Conservation (phyloP, 2,113 vertebrate genomes). For the Stegostoma tigrinum region DNA sequence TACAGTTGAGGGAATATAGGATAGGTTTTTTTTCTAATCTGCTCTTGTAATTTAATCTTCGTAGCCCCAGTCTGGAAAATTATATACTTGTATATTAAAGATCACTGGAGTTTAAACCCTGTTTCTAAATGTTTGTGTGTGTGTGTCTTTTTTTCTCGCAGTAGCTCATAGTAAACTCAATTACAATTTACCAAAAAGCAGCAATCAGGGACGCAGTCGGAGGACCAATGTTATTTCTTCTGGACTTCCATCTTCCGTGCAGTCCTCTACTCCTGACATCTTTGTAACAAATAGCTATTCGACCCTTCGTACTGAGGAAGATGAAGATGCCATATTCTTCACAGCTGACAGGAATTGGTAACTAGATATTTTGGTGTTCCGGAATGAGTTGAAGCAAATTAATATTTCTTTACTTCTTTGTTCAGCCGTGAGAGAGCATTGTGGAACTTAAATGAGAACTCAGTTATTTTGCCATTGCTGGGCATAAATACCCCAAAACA, state of each 20-base stretch:
- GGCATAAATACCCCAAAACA: background rate
- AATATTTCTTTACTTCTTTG: background rate
- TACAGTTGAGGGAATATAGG: background rate
- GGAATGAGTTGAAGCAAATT: background rate
- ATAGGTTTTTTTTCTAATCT: background rate
- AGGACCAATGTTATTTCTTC: conserved; percentile 58
- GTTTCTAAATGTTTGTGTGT: background rate
- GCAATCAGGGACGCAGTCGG: conserved; percentile 85
- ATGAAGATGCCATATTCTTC: conserved; percentile 87
- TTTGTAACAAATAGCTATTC: conserved; percentile 85
- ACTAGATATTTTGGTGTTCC: conserved; percentile 25
- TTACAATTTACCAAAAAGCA: conserved; percentile 68
- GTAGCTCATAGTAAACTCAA: background rate
- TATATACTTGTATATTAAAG: background rate
- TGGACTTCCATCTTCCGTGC: conserved; percentile 51
- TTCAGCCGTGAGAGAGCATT: background rate
- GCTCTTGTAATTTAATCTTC: background rate
- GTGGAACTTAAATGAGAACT: background rate
- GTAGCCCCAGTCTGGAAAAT: background rate
- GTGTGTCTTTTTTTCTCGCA: background rate
- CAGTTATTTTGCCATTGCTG: background rate
- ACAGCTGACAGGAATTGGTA: conserved; percentile 89
- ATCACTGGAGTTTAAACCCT: background rate
- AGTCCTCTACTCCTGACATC: conserved; percentile 88
- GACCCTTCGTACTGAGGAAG: conserved; percentile 75